A percentile compares a stretch with the other conserved stretches of the same genome.
phyloP scores from a whole-genome alignment of 2,888 invertebrate genomes.

The Machimus rusticus region DNA sequence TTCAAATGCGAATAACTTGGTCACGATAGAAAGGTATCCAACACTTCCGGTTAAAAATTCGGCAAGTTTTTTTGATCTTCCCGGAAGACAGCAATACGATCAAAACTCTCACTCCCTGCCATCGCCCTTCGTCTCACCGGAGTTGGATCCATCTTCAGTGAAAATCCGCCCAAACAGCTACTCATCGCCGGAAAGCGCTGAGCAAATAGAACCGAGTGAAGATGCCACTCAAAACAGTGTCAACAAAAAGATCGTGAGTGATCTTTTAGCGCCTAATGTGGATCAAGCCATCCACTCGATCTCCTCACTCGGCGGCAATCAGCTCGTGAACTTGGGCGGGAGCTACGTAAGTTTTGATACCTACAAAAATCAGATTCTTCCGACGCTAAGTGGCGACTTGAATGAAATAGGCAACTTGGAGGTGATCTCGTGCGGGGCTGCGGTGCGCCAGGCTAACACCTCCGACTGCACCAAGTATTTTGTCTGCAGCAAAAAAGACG shows the following conservation, averaged over 20 bases:
- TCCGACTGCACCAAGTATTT: conserved; percentile 65
- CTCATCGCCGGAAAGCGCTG: conserved; percentile 55
- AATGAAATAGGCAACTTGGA: conserved; percentile 52
- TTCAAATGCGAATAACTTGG: conserved; percentile 56
- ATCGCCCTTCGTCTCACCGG: conserved; percentile 51
- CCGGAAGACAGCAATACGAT: conserved; percentile 1
- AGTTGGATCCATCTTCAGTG: conserved; percentile 53
- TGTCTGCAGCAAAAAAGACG: conserved; percentile 63
- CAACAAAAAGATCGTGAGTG: conserved; percentile 44
- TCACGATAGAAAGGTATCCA: conserved; percentile 53
- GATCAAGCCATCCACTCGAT: conserved; percentile 2
- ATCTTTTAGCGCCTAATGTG: conserved; percentile 41
- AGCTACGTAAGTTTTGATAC: conserved; percentile 58
- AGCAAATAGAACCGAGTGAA: conserved; percentile 50
- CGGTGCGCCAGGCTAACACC: conserved; percentile 63
- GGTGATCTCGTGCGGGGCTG: conserved; percentile 62
- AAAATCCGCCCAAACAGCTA: conserved; percentile 58
- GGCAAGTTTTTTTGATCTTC: not conserved
- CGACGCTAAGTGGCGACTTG: conserved; percentile 48
- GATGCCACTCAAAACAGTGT: conserved; percentile 42
- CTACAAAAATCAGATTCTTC: conserved; percentile 57
- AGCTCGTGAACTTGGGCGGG: conserved; percentile 57
- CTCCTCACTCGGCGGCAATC: conserved; percentile 9
- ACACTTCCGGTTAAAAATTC: conserved; percentile 44
- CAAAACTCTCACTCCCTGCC: conserved; percentile 45